These are phyloP conservation scores for Yponomeuta sedellus DNA, from an alignment of 2,888 invertebrate species.

Conservation along the genomic window DNA sequence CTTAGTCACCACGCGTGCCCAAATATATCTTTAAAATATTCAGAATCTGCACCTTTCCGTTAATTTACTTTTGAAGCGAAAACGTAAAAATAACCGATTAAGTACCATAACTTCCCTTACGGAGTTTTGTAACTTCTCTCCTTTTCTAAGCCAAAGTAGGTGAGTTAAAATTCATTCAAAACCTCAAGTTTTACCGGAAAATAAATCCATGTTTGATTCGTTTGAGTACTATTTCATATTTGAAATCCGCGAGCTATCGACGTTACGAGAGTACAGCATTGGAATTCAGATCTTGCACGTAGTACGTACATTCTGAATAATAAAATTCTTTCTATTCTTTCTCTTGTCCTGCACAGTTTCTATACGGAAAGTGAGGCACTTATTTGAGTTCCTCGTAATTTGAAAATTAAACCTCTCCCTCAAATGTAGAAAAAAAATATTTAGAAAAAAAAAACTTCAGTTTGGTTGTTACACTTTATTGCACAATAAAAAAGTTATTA, in stretches of 20 bases:
- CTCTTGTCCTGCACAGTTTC: neutral
- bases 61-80: neutral
- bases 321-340: conserved; percentile 6
- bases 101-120: neutral
- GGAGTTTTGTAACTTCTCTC: neutral
- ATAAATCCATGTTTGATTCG: conserved; percentile 12
- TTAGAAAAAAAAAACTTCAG: too few species aligned
- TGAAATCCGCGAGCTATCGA: conserved; percentile 3
- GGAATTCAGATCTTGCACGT: neutral
- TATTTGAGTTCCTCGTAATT: too few species aligned
- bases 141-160: neutral
- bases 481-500: too few species aligned
- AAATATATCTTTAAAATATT: too few species aligned
- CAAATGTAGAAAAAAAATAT: too few species aligned
- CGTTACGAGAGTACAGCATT: neutral
- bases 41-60: too few species aligned
- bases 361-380: too few species aligned
- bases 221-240: conserved; percentile 4
- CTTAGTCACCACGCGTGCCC: too few species aligned
- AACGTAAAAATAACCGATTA: neutral
- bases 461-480: too few species aligned
- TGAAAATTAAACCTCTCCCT: too few species aligned
- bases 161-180: conserved; percentile 1
- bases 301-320: conserved; percentile 3
- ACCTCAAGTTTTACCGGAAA: neutral